Evolutionary conservation across 2,113 vertebrate genomes (phyloP).

Genomic region (Oncorhynchus mykiss): DNA sequence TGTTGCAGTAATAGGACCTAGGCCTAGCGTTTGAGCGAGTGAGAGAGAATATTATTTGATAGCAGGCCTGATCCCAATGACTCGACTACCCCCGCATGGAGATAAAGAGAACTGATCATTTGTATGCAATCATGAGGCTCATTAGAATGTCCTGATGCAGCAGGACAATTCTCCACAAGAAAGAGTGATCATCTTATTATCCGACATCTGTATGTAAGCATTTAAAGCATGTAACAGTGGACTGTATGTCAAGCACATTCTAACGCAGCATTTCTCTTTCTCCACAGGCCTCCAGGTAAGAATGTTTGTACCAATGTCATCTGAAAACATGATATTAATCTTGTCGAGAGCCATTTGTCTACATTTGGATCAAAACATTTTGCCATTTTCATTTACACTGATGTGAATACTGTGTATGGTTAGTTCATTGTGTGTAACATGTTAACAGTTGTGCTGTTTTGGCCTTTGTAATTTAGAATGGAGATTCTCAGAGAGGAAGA

Average conservation of each 20-base stretch:
- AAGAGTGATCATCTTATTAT: not conserved
- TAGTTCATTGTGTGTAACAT: conserved; percentile 8
- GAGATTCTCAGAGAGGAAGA: conserved; percentile 78
- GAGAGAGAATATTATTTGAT: too few relatives aligned
- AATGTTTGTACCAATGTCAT: conserved; percentile 1
- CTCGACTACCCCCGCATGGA: too few relatives aligned
- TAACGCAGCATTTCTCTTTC: conserved; percentile 29
- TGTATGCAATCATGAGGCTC: too few relatives aligned
- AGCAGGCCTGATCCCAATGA: too few relatives aligned
- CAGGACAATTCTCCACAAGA: too few relatives aligned
- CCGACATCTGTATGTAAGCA: not conserved
- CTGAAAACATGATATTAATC: not conserved
- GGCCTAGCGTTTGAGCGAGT: too few relatives aligned
- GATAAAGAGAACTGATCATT: too few relatives aligned
- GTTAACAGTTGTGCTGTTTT: not conserved
- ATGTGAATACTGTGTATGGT: conserved; percentile 11
- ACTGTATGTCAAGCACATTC: not conserved
- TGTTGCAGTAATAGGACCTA: too few relatives aligned
- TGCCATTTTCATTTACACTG: not conserved
- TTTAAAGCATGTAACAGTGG: not conserved
- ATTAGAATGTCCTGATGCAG: too few relatives aligned
- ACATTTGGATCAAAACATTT: not conserved
- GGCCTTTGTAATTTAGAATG: conserved; percentile 74
- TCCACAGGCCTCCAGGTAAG: conserved; percentile 78
- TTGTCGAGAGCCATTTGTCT: not conserved